These are phyloP conservation scores for Electrophaes corylata DNA, from an alignment of 2,888 invertebrate species.

Conservation along the genomic window DNA sequence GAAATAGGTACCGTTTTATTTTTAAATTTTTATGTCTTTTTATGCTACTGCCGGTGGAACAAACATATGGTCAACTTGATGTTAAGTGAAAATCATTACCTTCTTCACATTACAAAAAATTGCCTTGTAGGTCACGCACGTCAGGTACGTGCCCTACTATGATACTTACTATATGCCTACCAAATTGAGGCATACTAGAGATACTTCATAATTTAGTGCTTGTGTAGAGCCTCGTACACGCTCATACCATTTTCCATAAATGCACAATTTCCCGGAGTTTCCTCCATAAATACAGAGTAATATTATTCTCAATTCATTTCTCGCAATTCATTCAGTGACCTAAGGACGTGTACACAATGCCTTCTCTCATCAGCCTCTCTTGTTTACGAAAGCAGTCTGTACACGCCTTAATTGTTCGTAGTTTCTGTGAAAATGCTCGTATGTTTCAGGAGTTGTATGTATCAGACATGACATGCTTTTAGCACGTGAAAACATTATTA, in stretches of 20 bases:
- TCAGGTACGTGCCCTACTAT: too few relatives aligned
- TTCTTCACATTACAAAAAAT: too few relatives aligned
- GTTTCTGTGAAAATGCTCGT: constrained; percentile 32
- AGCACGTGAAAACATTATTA: too few relatives aligned
- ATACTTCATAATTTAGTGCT: too few relatives aligned
- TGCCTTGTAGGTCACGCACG: too few relatives aligned
- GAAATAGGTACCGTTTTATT: too few relatives aligned
- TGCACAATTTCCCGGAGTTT: constrained; percentile 15
- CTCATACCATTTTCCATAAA: constrained; percentile 8
- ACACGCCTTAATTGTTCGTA: constrained; percentile 63
- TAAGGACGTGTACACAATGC: constrained; percentile 67
- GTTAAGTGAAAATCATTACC: too few relatives aligned
- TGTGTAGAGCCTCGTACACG: background rate
- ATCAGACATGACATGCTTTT: background rate
- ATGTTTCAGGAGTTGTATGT: constrained; percentile 11
- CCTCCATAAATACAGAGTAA: constrained; percentile 12
- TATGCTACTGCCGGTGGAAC: too few relatives aligned
- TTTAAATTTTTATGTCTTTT: too few relatives aligned
- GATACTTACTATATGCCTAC: too few relatives aligned
- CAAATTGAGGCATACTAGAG: too few relatives aligned
- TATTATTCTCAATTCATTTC: constrained; percentile 35
- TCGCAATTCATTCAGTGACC: constrained; percentile 54
- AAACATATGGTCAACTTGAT: too few relatives aligned
- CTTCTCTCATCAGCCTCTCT: constrained; percentile 74
- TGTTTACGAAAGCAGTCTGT: constrained; percentile 68